phyloP scores from a whole-genome alignment of 2,888 invertebrate genomes.

The Uloborus plumipes region DNA sequence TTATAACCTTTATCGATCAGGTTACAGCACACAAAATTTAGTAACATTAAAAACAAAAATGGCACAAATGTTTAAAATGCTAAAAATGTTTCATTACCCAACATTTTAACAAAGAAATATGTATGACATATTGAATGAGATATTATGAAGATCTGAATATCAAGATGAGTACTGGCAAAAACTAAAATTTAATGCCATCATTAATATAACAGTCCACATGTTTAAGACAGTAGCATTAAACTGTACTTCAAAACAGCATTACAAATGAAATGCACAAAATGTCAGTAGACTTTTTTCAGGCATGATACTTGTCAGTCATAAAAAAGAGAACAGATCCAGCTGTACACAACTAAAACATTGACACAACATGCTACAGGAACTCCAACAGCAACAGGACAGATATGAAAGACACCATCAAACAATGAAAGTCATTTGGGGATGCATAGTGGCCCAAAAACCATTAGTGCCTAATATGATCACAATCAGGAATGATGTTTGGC shows the following conservation, averaged over 20 bases:
- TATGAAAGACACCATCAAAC: slow-evolving; percentile 64
- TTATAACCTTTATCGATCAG: background rate
- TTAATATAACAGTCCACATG: slow-evolving; percentile 21
- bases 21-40: slow-evolving; percentile 4
- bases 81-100: slow-evolving; percentile 27
- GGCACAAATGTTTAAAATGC: slow-evolving; percentile 35
- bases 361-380: slow-evolving; percentile 61
- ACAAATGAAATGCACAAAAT: slow-evolving; percentile 53
- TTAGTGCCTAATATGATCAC: slow-evolving; percentile 56
- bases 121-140: slow-evolving; percentile 42
- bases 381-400: slow-evolving; percentile 62
- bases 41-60: slow-evolving; percentile 40
- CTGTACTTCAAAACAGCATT: slow-evolving; percentile 46
- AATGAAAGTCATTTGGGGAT: slow-evolving; percentile 55
- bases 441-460: slow-evolving; percentile 38
- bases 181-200: slow-evolving; percentile 19
- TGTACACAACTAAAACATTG: slow-evolving; percentile 62
- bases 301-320: slow-evolving; percentile 51
- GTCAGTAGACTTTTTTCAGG: slow-evolving; percentile 38
- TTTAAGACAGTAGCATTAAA: slow-evolving; percentile 28
- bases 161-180: slow-evolving; percentile 34
- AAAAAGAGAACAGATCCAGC: slow-evolving; percentile 61
- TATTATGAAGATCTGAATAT: slow-evolving; percentile 30
- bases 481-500: slow-evolving; percentile 64
- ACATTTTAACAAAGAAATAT: slow-evolving; percentile 13